phyloP scores from a whole-genome alignment of 2,113 vertebrate genomes.

The Reinhardtius hippoglossoides region DNA sequence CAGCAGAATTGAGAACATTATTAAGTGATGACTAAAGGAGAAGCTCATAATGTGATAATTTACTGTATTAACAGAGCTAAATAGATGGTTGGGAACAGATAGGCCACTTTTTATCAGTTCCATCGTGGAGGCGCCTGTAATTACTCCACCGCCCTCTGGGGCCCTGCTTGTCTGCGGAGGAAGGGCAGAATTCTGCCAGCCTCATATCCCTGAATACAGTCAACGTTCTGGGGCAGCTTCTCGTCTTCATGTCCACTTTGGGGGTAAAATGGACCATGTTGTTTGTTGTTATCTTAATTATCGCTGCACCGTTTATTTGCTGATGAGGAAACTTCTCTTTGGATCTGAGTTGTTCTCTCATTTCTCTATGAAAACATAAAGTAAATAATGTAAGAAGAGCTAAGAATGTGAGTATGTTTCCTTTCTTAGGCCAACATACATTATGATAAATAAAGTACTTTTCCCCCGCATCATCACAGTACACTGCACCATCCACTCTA shows the following conservation, averaged over 20 bases:
- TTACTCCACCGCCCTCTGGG: slow-evolving; percentile 54
- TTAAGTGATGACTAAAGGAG: slow-evolving; percentile 15
- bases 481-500: slow-evolving; percentile 32
- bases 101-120: slow-evolving; percentile 57
- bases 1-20: background rate
- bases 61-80: background rate
- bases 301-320: background rate
- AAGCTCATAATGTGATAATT: background rate
- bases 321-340: background rate
- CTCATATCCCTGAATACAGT: slow-evolving; percentile 7
- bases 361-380: background rate
- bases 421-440: slow-evolving; percentile 1
- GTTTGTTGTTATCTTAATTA: no score
- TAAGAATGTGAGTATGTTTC: background rate
- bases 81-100: slow-evolving; percentile 43
- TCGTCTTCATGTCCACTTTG: background rate
- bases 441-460: slow-evolving; percentile 8
- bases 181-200: slow-evolving; percentile 49
- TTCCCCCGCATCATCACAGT: slow-evolving; percentile 21
- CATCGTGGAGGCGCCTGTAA: slow-evolving; percentile 76
- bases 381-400: background rate
- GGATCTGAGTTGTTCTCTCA: background rate
- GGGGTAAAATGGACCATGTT: background rate
- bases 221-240: slow-evolving; percentile 8
- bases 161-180: slow-evolving; percentile 58